phyloP scores from a whole-genome alignment of 1,140 invertebrate species.

The Colletes gigas region DNA sequence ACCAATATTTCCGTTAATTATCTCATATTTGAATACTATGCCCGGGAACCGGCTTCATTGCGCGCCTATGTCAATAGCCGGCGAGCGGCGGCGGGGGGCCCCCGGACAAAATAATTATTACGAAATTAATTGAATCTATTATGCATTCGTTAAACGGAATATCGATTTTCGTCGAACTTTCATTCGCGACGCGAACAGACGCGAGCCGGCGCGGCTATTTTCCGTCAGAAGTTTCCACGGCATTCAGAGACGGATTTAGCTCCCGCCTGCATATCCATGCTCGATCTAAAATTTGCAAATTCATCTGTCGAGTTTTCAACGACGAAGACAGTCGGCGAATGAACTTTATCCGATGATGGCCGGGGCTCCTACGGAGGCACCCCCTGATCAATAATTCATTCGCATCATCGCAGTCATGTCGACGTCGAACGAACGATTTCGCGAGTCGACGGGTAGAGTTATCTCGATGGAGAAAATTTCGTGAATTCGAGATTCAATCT shows the following conservation, averaged over 20 bases:
- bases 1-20: conserved; percentile 15
- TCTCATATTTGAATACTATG: not conserved
- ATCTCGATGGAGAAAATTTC: not conserved
- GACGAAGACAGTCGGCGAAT: conserved; percentile 28
- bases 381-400: conserved; percentile 48
- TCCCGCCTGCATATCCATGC: not conserved
- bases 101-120: conserved; percentile 35
- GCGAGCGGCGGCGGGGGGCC: not conserved
- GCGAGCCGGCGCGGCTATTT: not conserved
- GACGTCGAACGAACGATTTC: not conserved
- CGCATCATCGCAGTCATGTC: conserved; percentile 28
- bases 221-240: conserved; percentile 1
- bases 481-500: not conserved
- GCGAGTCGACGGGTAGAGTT: conserved; percentile 1
- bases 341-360: conserved; percentile 33
- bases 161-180: conserved; percentile 31
- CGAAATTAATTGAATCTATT: conserved; percentile 45
- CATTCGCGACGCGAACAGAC: not conserved
- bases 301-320: conserved; percentile 27
- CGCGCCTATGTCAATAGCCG: not conserved
- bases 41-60: not conserved
- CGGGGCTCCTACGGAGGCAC: not conserved
- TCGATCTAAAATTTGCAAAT: conserved; percentile 43
- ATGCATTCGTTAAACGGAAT: conserved; percentile 45
- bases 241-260: not conserved